Conservation (phyloP, 2,113 vertebrate species). For the Hystrix brachyura region DNA sequence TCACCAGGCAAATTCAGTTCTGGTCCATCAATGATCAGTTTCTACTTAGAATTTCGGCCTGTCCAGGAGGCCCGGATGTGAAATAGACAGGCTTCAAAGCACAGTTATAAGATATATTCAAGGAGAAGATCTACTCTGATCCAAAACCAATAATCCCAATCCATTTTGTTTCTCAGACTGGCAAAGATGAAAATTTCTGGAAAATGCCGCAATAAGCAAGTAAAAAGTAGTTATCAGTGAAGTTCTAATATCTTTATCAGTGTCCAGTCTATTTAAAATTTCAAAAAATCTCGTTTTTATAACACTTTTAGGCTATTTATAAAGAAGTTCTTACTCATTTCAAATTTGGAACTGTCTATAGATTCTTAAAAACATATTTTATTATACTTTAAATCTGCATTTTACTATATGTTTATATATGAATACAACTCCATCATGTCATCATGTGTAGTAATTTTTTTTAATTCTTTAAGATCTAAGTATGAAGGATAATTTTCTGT, state of each 20-base stretch:
- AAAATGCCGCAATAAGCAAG: background rate
- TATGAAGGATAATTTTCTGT: conserved; percentile 14
- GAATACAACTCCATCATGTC: background rate
- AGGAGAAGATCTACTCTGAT: background rate
- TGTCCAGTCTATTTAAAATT: background rate
- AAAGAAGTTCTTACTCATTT: background rate
- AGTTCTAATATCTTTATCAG: background rate
- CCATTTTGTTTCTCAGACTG: background rate
- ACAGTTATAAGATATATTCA: background rate
- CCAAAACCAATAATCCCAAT: background rate
- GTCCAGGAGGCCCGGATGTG: background rate
- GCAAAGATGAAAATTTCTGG: background rate
- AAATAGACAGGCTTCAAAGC: background rate
- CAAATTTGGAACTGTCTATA: background rate
- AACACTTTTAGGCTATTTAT: background rate
- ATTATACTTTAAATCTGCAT: background rate
- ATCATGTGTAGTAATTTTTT: background rate
- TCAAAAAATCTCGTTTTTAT: conserved; percentile 17
- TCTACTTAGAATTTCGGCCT: conserved; percentile 3
- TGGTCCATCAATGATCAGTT: background rate
- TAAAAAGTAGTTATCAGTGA: background rate
- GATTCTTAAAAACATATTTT: background rate
- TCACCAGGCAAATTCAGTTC: conserved; percentile 55
- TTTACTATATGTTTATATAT: background rate
- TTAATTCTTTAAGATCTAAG: conserved; percentile 21